These are phyloP conservation scores for Ardeotis arabs DNA, from an alignment of 2,113 vertebrate genomes.

Conservation along the genomic window DNA sequence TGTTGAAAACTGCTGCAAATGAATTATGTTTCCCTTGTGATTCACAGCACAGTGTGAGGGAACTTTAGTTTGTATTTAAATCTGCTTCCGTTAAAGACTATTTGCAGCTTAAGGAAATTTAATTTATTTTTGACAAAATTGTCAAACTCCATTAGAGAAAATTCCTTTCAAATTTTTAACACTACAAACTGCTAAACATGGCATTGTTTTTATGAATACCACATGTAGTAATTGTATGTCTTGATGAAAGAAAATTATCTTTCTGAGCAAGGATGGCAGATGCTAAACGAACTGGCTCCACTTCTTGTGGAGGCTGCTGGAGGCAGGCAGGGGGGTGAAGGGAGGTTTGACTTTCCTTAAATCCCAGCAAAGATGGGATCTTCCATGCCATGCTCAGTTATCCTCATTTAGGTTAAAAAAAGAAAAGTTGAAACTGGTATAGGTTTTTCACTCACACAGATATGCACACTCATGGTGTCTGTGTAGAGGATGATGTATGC, in stretches of 20 bases:
- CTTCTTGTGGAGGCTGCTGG: neutral
- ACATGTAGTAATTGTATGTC: neutral
- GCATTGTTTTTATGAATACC: conserved; percentile 5
- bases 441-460: neutral
- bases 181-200: conserved; percentile 17
- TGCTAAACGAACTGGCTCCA: neutral
- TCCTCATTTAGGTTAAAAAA: neutral
- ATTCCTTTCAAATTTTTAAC: conserved; percentile 30
- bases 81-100: conserved; percentile 41
- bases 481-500: neutral
- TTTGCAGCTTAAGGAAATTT: conserved; percentile 23
- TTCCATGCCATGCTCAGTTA: neutral
- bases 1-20: conserved; percentile 65
- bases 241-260: neutral
- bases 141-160: conserved; percentile 38
- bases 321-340: neutral
- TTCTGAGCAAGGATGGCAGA: neutral
- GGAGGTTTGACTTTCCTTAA: neutral
- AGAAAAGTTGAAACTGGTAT: neutral
- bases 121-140: neutral
- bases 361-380: neutral
- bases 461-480: fast-evolving
- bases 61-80: conserved; percentile 63
- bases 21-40: conserved; percentile 64
- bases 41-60: conserved; percentile 38